Percentiles rank a stretch among this genome's conserved stretches.
These are phyloP conservation scores for Gibbula magus DNA, from an alignment of 2,888 invertebrate genomes.

Conservation along the genomic window DNA sequence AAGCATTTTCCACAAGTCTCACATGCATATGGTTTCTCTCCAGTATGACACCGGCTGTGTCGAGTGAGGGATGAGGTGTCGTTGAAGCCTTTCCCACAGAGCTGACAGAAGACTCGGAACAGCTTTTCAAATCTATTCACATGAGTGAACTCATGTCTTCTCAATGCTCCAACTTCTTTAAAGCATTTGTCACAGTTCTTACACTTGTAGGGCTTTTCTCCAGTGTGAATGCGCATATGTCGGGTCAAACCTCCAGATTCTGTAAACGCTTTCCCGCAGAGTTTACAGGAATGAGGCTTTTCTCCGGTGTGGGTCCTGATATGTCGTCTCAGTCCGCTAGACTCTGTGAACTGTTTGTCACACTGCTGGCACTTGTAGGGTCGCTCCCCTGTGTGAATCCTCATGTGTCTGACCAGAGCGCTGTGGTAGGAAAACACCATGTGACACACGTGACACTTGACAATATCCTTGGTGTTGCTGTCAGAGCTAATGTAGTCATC, in stretches of 20 bases:
- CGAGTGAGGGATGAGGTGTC: neutral
- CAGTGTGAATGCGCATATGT: too few relatives aligned
- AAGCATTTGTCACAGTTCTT: too few relatives aligned
- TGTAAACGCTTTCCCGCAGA: too few relatives aligned
- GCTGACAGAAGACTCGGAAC: neutral
- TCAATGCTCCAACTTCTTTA: too few relatives aligned
- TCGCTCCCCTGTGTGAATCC: too few relatives aligned
- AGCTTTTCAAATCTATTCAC: neutral
- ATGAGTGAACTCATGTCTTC: neutral
- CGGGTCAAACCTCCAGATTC: too few relatives aligned
- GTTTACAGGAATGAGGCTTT: too few relatives aligned
- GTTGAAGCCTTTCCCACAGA: constrained; percentile 13
- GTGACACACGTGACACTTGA: neutral
- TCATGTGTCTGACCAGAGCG: neutral
- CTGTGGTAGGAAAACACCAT: constrained; percentile 20
- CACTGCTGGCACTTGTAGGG: too few relatives aligned
- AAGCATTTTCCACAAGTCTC: neutral
- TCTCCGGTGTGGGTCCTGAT: too few relatives aligned
- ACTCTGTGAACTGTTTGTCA: too few relatives aligned
- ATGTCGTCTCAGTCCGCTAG: too few relatives aligned
- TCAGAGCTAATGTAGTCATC: neutral
- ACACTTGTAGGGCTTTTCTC: too few relatives aligned
- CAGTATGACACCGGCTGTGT: neutral
- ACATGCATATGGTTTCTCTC: neutral
- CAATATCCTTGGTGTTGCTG: neutral